A percentile compares a stretch with the other conserved stretches of the same genome.
These are phyloP conservation scores for Hololepta plana DNA, from an alignment of 2,888 invertebrate genomes.

Conservation along the genomic window DNA sequence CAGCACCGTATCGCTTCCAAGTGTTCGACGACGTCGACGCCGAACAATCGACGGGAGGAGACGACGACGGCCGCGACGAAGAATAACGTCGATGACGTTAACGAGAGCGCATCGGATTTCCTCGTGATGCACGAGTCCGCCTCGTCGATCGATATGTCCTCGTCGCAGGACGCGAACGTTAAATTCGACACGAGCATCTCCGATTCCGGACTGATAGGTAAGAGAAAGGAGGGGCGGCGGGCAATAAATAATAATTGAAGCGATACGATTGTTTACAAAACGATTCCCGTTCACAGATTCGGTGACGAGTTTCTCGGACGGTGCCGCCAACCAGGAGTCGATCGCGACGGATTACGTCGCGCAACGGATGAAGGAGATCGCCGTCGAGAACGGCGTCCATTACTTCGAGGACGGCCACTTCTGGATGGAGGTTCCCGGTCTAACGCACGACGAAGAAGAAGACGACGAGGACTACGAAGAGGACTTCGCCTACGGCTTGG, in stretches of 20 bases:
- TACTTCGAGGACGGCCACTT: slow-evolving; percentile 88
- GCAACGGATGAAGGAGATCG: slow-evolving; percentile 46
- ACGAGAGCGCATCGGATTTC: too few species aligned
- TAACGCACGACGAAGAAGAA: slow-evolving; percentile 60
- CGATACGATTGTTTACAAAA: too few species aligned
- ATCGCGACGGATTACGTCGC: slow-evolving; percentile 38
- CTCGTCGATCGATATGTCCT: slow-evolving; percentile 17
- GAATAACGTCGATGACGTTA: too few species aligned
- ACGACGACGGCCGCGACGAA: too few species aligned
- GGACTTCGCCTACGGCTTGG: not conserved
- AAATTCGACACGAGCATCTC: slow-evolving; percentile 24
- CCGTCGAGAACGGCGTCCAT: slow-evolving; percentile 71
- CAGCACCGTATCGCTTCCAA: too few species aligned
- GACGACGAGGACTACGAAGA: slow-evolving; percentile 50
- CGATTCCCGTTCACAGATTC: slow-evolving; percentile 26
- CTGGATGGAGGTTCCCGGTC: slow-evolving; percentile 77
- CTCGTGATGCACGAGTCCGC: slow-evolving; percentile 19
- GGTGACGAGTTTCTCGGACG: slow-evolving; percentile 31
- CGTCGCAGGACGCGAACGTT: too few species aligned
- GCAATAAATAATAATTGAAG: too few species aligned
- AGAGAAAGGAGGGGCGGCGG: too few species aligned
- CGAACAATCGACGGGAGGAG: too few species aligned
- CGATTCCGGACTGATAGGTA: slow-evolving; percentile 25
- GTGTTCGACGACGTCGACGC: too few species aligned
- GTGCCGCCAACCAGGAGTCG: slow-evolving; percentile 27